A percentile compares a stretch with the other conserved stretches of the same genome.
Evolutionary conservation across 2,797 vertebrate genomes (phyloP).

Genomic region (Florisuga fusca): DNA sequence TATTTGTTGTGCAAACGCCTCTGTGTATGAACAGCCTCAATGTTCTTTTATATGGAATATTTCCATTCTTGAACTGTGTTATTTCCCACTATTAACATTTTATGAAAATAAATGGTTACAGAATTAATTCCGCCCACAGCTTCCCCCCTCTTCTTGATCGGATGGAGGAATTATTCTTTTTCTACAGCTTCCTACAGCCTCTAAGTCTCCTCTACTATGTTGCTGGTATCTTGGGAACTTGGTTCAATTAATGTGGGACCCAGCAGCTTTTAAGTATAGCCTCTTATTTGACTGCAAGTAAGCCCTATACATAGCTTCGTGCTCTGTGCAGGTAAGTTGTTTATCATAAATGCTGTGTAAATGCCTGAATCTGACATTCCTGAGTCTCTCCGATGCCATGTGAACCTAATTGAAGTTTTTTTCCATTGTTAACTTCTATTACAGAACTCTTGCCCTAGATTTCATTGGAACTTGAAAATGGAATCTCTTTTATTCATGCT

Average conservation of each 20-base stretch:
- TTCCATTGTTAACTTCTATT: not conserved
- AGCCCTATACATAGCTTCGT: not conserved
- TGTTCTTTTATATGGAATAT: conserved; percentile 45
- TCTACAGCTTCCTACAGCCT: conserved; percentile 18
- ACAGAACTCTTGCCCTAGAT: not conserved
- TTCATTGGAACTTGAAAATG: not conserved
- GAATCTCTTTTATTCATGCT: not conserved
- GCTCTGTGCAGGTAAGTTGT: not conserved
- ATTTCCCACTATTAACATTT: conserved; percentile 52
- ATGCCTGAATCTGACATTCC: not conserved
- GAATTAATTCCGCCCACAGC: conserved; percentile 53
- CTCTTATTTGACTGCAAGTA: not conserved
- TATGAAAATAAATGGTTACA: conserved; percentile 61
- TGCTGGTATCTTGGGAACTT: not conserved
- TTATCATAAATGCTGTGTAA: not conserved
- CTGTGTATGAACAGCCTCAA: conserved; percentile 31
- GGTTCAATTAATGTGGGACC: not conserved
- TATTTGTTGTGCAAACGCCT: conserved; percentile 58
- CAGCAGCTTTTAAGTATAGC: conserved; percentile 31
- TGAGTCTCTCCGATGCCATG: not conserved
- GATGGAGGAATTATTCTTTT: conserved; percentile 13
- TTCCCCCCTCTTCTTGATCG: conserved; percentile 15
- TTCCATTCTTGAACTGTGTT: conserved; percentile 46
- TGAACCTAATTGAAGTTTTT: not conserved
- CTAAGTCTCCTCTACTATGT: not conserved